Base-by-base conservation (phyloP, 1,140 invertebrate species). In the Bursaphelenchus mucronatus region DNA sequence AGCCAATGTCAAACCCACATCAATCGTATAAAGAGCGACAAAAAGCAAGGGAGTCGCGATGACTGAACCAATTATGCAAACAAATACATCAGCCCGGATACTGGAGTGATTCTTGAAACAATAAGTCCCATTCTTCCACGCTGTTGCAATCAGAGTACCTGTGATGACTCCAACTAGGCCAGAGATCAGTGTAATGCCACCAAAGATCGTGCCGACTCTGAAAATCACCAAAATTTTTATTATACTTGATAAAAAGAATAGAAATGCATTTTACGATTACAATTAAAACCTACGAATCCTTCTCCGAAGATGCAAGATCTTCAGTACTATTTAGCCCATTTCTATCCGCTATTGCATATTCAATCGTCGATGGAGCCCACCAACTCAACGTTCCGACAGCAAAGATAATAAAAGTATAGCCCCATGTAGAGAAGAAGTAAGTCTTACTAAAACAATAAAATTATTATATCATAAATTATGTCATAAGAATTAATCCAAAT, bases 381-480 rank as follows among this genome's bases (percentile, higher is more conserved):
- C 93, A 95, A 3, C 92, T 88, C 53, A 98, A 84, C 0, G 94
- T 91, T 63, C 95, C 95, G 13, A 92, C 88, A 7, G 96, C 92
- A 82, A 98, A 98, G 1, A 94, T 89, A 8, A 97, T 93, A 80
- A 91, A 94, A 0, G 94, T 97, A 80, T 97, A 97, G 54, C 92
- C 94, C 15, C 88, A 82, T 6, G 93, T 94, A 7, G 92, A 92
- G 63, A 92, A 85, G 86, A 97, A 89, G 82, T 95, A 96, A 73
- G 92, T 92, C 67, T 86, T 87, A 84, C 92, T 97, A 83, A 65
- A 88, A 87, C 68, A 63, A 76, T 51, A n/a, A n/a, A n/a, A n/a
- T n/a, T n/a, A n/a, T n/a, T n/a, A 75, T 65, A 62, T 66, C 67
- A 61, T 46, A 30, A 30, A 30, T 3, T 30, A 30, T 1, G 5